A percentile compares a stretch with the other conserved stretches of the same genome.
Conservation (phyloP, 2,797 vertebrate species). For the Allobates femoralis region DNA sequence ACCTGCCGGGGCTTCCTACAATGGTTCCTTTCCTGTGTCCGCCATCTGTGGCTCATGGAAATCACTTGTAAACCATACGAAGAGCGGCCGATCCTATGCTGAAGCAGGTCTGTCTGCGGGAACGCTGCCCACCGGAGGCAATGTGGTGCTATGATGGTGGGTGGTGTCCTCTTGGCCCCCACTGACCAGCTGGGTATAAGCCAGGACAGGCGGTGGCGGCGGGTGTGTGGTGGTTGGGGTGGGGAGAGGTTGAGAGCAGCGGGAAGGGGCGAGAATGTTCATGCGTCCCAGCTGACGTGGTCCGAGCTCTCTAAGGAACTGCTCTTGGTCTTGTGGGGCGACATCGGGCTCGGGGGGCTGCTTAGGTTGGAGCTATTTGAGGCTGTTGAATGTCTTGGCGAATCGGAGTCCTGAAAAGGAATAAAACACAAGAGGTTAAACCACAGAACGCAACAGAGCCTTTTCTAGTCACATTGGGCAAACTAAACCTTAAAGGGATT, state of each 20-base stretch:
- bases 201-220: constrained; percentile 17
- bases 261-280: constrained; percentile 75
- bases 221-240: not conserved
- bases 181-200: constrained; percentile 45
- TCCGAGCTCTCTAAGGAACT: constrained; percentile 97
- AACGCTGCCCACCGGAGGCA: constrained; percentile 65
- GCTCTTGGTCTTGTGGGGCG: constrained; percentile 96
- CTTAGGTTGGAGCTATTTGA: constrained; percentile 99
- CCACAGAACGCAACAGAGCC: not conserved
- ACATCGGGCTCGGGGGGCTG: constrained; percentile 94
- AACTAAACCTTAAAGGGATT: too few relatives aligned
- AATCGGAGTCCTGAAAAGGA: constrained; percentile 91
- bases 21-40: constrained; percentile 28
- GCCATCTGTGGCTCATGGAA: constrained; percentile 17
- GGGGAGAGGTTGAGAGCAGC: constrained; percentile 47
- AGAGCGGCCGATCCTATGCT: constrained; percentile 68
- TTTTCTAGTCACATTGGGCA: not conserved
- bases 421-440: constrained; percentile 57
- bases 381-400: constrained; percentile 94
- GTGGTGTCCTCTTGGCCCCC: constrained; percentile 62
- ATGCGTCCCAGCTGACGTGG: constrained; percentile 94
- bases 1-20: not conserved
- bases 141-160: constrained; percentile 64
- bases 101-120: constrained; percentile 68
- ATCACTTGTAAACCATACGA: constrained; percentile 68